Percentiles rank a stretch among this genome's conserved stretches.
Conservation (phyloP, 2,888 invertebrate species). For the Buathra laborator region DNA sequence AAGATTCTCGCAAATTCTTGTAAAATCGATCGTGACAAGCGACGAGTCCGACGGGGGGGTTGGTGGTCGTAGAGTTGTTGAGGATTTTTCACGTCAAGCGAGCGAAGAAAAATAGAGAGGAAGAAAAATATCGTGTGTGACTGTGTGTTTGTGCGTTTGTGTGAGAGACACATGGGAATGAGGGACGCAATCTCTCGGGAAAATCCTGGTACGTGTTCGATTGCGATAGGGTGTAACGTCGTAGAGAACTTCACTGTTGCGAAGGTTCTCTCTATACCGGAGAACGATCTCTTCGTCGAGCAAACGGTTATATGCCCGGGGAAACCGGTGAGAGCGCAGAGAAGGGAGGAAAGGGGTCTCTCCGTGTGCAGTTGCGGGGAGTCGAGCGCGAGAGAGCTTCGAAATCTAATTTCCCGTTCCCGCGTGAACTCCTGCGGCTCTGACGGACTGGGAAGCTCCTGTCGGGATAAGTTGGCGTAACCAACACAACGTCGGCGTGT, state of each 20-base stretch:
- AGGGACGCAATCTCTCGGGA: constrained; percentile 67
- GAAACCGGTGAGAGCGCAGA: not conserved
- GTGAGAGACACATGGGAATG: constrained; percentile 30
- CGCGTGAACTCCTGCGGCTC: constrained; percentile 53
- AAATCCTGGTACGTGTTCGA: constrained; percentile 66
- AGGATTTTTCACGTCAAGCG: constrained; percentile 50
- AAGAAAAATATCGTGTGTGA: constrained; percentile 7
- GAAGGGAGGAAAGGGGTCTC: not conserved
- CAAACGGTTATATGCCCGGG: constrained; percentile 31
- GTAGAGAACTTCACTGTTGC: not conserved
- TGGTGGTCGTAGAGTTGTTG: constrained; percentile 21
- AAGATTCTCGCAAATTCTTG: not conserved
- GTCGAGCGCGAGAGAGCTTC: constrained; percentile 59
- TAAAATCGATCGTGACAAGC: constrained; percentile 44
- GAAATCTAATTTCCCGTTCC: constrained; percentile 69
- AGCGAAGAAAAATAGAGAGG: constrained; percentile 37
- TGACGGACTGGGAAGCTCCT: constrained; percentile 54
- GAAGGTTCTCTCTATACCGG: constrained; percentile 18
- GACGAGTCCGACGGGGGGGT: constrained; percentile 13
- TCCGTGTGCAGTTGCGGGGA: constrained; percentile 52
- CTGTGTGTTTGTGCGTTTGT: not conserved
- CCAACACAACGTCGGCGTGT: constrained; percentile 39
- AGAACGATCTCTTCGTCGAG: constrained; percentile 61
- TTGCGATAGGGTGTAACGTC: constrained; percentile 29
- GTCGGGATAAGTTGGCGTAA: constrained; percentile 54